Conservation (phyloP, 1,140 invertebrate species). For the Piezodorus guildinii region DNA sequence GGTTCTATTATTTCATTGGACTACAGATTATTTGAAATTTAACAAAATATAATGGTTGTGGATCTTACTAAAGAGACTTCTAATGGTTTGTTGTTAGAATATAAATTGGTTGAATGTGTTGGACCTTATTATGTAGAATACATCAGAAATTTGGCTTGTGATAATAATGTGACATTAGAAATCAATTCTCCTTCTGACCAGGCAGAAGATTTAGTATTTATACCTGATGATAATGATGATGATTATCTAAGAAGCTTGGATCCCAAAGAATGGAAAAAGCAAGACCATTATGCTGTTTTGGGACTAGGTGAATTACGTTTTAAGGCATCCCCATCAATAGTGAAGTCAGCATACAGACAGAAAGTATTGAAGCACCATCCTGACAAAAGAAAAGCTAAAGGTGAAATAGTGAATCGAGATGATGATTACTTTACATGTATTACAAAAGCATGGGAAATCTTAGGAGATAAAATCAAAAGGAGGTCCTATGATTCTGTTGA, state of each 20-base stretch:
- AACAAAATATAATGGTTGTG: not conserved
- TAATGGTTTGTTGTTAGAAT: not conserved
- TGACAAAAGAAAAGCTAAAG: constrained; percentile 83
- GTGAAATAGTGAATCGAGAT: constrained; percentile 70
- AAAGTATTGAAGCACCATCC: constrained; percentile 95
- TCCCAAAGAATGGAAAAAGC: constrained; percentile 93
- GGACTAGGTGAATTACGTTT: constrained; percentile 70
- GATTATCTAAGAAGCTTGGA: constrained; percentile 77
- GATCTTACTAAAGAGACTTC: not conserved
- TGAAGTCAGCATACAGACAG: constrained; percentile 61
- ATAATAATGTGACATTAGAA: constrained; percentile 7
- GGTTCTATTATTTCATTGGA: too few relatives aligned
- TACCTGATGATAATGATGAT: constrained; percentile 60
- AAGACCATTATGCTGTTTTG: constrained; percentile 92
- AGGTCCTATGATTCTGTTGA: constrained; percentile 93
- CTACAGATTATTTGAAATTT: too few relatives aligned
- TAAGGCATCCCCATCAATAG: constrained; percentile 79
- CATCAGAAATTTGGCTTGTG: constrained; percentile 12
- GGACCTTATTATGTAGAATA: constrained; percentile 29
- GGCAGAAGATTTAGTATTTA: constrained; percentile 39
- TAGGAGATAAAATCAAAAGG: constrained; percentile 69
- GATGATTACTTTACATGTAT: constrained; percentile 98
- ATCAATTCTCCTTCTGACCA: not conserved
- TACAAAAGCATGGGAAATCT: constrained; percentile 90
- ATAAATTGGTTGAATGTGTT: constrained; percentile 27